Conservation (phyloP, 2,797 vertebrate species). For the Scyliorhinus canicula region DNA sequence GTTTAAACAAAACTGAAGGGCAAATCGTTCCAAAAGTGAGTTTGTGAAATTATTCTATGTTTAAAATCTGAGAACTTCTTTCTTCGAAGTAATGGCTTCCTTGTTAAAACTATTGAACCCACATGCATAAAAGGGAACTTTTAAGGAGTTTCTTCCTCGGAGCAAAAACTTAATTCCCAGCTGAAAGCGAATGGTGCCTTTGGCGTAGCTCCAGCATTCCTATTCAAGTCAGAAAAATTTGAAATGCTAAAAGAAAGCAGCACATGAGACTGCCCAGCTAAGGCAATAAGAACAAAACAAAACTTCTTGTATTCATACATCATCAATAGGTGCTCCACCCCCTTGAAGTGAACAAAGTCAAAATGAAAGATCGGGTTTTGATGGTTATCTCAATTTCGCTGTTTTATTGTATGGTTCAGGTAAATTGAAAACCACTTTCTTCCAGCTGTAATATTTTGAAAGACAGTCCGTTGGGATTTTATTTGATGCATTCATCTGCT, state of each 20-base stretch:
- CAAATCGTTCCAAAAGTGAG: neutral
- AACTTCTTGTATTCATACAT: constrained; percentile 25
- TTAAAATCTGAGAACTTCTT: neutral
- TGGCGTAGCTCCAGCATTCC: constrained; percentile 67
- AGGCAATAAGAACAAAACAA: constrained; percentile 33
- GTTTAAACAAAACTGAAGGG: neutral
- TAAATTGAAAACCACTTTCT: constrained; percentile 19
- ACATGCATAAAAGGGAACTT: constrained; percentile 1
- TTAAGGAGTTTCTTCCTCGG: constrained; percentile 43
- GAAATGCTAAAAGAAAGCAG: constrained; percentile 34
- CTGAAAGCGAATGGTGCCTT: constrained; percentile 62
- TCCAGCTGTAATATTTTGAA: constrained; percentile 17
- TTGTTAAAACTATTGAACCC: constrained; percentile 18
- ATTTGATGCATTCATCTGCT: constrained; percentile 18
- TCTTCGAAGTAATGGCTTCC: neutral
- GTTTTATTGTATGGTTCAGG: neutral
- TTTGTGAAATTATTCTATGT: neutral
- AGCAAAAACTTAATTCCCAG: constrained; percentile 58
- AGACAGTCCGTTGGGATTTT: constrained; percentile 24
- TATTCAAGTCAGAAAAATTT: constrained; percentile 39
- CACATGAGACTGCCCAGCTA: constrained; percentile 7
- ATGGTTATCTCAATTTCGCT: neutral
- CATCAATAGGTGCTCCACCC: neutral
- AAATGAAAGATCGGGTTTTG: constrained; percentile 31
- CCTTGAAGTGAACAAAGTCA: constrained; percentile 7